These are phyloP conservation scores for Oryzias melastigma DNA, from an alignment of 2,113 vertebrate species.

Conservation along the genomic window DNA sequence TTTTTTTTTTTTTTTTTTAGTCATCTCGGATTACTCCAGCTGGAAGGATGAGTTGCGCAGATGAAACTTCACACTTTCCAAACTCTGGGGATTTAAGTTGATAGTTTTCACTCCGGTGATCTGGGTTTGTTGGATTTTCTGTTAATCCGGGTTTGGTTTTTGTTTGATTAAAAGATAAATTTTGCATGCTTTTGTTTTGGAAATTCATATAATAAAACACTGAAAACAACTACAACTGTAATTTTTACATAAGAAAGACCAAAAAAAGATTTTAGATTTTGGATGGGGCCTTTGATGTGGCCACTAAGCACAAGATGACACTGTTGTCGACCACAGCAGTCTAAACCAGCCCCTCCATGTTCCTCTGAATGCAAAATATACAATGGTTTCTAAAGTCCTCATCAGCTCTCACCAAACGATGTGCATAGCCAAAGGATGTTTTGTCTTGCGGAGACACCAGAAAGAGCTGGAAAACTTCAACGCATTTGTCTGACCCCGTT, in stretches of 20 bases:
- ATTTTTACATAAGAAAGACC: not conserved
- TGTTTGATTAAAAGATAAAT: not conserved
- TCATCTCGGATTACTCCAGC: constrained; percentile 1
- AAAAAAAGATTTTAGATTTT: too few relatives aligned
- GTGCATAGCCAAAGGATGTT: constrained; percentile 15
- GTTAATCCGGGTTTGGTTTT: constrained; percentile 30
- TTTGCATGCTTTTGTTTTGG: too few relatives aligned
- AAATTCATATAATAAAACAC: too few relatives aligned
- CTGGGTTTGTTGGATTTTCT: constrained; percentile 1
- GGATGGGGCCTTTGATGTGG: constrained; percentile 50
- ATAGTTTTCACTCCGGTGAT: constrained; percentile 21
- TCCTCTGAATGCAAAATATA: constrained; percentile 37
- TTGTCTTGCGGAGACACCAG: constrained; percentile 24
- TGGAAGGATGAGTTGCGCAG: constrained; percentile 7
- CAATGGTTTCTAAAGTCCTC: constrained; percentile 36
- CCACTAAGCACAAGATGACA: constrained; percentile 44
- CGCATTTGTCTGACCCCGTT: constrained; percentile 24
- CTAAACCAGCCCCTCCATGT: constrained; percentile 46
- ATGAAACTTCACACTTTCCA: constrained; percentile 5
- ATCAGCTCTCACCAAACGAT: constrained; percentile 18
- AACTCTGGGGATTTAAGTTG: constrained; percentile 1
- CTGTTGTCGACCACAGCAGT: constrained; percentile 54
- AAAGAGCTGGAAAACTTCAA: constrained; percentile 29
- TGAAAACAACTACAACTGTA: not conserved
- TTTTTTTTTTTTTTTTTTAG: constrained; percentile 5